Base-by-base conservation (phyloP, 2,888 invertebrate genomes). In the Troides oblongomaculatus region DNA sequence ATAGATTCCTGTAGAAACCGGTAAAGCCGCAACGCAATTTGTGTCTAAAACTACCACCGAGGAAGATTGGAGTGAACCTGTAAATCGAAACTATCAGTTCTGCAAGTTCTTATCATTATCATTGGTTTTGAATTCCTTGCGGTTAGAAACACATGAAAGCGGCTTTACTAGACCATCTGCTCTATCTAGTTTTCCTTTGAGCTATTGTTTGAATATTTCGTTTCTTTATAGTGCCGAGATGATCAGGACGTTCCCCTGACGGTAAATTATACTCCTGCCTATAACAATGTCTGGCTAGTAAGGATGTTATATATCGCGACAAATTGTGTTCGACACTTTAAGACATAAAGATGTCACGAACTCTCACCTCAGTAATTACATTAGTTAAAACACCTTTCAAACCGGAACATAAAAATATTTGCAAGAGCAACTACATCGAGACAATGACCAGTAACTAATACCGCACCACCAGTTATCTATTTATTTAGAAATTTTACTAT, bases 11-110 rank as follows among this genome's bases (percentile, higher is more conserved):
- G 81, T 81, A 80, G 83, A 87, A 82, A 82, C 82, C 79, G 78
- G 84, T 85, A 81, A 85, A 88, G 88, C 89, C 89, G 80, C 89
- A 91, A 87, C 77, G 84, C 82, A 90, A 91, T 90, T 89, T 90
- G 77, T 84, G 75, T 77, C 79, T 75, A 75, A 82, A 80, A 77
- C 79, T 80, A 83, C 81, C 81, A 84, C 83, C 83, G 84, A 77
- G 80, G 80, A 82, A 81, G 84, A 89, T 90, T 88, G 85, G 85
- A 87, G 83, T 80, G 79, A 90, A 91, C 86, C 89, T 88, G 88
- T 89, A 91, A 90, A 91, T 87, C 84, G 84, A 87, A 91, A 89
- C 86, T 87, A 89, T 88, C 87, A 89, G 87, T 89, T 46, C 46
- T 88, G 84, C 86, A 79, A 81, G 79, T 81, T 80, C 81, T 85